Evolutionary conservation across 2,113 vertebrate species (phyloP), one percentile per base, ranked within the genome.

Genomic region (Cavia aperea): DNA sequence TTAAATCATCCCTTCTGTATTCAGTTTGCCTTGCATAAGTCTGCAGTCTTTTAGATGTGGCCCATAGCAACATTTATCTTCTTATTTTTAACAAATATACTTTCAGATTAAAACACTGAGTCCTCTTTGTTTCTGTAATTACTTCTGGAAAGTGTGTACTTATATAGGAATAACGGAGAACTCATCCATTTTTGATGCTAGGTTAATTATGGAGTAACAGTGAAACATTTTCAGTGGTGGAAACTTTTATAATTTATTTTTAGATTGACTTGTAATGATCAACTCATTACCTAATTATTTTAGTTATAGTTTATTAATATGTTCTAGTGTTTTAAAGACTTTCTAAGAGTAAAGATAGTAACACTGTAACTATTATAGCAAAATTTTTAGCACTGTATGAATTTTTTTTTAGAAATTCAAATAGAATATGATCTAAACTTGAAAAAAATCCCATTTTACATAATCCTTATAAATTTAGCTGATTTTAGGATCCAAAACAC

Each of bases 271-370:
- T 70, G 1, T 89, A 84, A 83, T 86, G 83, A 68, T 72, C 24
- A 77, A 70, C 83, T 73, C 19, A 63, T 63, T 91, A 91, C 81
- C 49, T 94, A 84, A 70, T 87, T 92, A 88, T 63, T 90, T 89
- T 86, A 65, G 39, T 85, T 65, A 51, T 31, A 66, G 24, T 43
- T 89, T 51, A 81, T 92, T 77, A 68, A 12, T 77, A 56, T 70
- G 31, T 51, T 63, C 54, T 60, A 75, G n/a, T 43, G 31, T 24
- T 88, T 90, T 90, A 29, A 92, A 92, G 83, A 93, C 49, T 63
- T 89, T 94, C 62, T 93, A 65, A 95, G 6, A 90, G 19, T 86
- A 33, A 75, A 63, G 11, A 66, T 75, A 62, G 87, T 81, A 68
- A 29, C 26, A 62, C 79, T 46, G 54, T 88, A 81, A 62, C 79